Conservation (phyloP, 2,797 vertebrate genomes). For the Peromyscus nudipes region DNA sequence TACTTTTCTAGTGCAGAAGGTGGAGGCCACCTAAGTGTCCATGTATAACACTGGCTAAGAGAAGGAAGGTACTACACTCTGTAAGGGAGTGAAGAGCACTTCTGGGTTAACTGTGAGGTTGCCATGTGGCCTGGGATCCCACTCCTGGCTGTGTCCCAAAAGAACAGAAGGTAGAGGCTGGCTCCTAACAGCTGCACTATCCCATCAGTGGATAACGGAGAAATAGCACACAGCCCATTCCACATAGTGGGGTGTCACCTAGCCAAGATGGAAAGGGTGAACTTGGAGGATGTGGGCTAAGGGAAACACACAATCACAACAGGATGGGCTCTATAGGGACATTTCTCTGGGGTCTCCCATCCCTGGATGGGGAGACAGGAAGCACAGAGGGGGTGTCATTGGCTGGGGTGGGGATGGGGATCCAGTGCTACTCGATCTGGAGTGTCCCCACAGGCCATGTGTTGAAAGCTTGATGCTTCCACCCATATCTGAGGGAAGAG, state of each 20-base stretch:
- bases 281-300: background rate
- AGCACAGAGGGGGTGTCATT: background rate
- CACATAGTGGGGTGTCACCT: background rate
- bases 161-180: background rate
- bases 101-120: background rate
- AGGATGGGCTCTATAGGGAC: background rate
- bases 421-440: background rate
- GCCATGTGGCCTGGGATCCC: background rate
- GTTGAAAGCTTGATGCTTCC: background rate
- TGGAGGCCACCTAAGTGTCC: background rate
- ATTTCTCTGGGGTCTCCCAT: background rate
- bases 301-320: background rate
- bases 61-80: background rate
- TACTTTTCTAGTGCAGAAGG: background rate
- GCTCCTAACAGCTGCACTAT: background rate
- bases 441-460: background rate
- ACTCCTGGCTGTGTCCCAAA: background rate
- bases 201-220: too few species aligned
- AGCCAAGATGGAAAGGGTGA: background rate
- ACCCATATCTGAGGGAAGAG: background rate
- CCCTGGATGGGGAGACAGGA: background rate
- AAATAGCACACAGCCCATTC: too few species aligned
- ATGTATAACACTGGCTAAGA: background rate
- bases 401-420: background rate
- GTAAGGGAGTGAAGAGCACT: background rate